Base-by-base conservation (phyloP, 2,113 vertebrate species). In the Numida meleagris region DNA sequence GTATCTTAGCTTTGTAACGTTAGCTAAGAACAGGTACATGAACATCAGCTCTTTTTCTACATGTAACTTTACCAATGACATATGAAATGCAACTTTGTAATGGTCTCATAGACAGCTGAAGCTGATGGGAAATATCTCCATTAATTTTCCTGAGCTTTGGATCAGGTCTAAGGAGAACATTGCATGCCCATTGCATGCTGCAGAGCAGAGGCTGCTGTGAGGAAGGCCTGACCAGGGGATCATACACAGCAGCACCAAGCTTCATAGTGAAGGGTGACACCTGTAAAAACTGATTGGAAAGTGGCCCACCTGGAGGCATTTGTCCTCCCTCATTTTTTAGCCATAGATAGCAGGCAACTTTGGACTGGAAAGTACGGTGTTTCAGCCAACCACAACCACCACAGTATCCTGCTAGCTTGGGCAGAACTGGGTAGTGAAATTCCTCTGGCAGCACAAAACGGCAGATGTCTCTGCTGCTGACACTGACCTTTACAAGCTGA, bases 381-480 rank as follows among this genome's bases (percentile, higher is more conserved):
- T 81, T 74, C 51, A 71, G 33, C 29, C 68, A 74, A 36, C 38
- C 25, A 40, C 24, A 8, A 19, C 7, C n/a, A 75, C 18, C 8
- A 27, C 70, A 82, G 18, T 21, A 79, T 53, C 33, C 42, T 68
- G 13, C 51, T 68, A 14, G 2, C 62, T 36, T 57, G 25, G 38
- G 46, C 75, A 80, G 70, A 79, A 62, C 21, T 16, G 29, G 15
- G 36, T 0, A 58, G 36, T 17, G 12, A 71, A 83, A 70, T 62
- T 43, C 48, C 38, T 68, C 55, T 1, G 1, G 53, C 29, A 85
- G 15, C 75, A 66, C 53, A 80, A 84, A 72, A 72, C 9, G 12
- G 53, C 48, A 88, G 58, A 75, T 63, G n/a, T 17, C 53, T 86
- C 12, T 1, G 21, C 75, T 86, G 53, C 38, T 0, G 0, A 14